A percentile compares a stretch with the other conserved stretches of the same genome.
Evolutionary conservation across 2,888 invertebrate genomes (phyloP).

Genomic region (Xanthorhoe spadicearia): DNA sequence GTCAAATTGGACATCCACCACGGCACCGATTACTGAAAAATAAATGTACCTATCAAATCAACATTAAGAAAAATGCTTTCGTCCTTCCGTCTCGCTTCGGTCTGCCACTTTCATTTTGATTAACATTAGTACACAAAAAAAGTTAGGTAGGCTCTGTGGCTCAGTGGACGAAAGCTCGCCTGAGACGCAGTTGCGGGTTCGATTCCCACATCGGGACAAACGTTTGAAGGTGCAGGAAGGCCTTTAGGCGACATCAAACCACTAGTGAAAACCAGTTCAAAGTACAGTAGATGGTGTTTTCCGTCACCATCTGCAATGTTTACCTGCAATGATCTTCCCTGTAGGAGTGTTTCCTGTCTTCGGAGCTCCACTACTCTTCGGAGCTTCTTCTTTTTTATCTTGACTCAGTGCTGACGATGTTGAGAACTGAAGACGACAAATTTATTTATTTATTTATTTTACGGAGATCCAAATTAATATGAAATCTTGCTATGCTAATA

Average conservation of each 20-base stretch:
- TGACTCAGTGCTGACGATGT: constrained; percentile 27
- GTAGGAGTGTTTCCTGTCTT: constrained; percentile 48
- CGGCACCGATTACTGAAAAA: constrained; percentile 96
- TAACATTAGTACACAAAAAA: too few species aligned
- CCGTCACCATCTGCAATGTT: background rate
- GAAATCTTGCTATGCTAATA: too few species aligned
- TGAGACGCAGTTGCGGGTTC: too few species aligned
- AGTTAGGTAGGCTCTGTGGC: too few species aligned
- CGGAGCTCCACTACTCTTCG: constrained; percentile 43
- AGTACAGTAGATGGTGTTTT: background rate
- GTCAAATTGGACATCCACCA: constrained; percentile 98
- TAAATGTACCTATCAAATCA: constrained; percentile 11
- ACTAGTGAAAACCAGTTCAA: too few species aligned
- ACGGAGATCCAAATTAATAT: background rate
- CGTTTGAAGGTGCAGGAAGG: too few species aligned
- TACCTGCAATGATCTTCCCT: constrained; percentile 71
- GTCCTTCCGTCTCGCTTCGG: too few species aligned
- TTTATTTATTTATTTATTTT: too few species aligned
- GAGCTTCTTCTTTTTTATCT: constrained; percentile 14
- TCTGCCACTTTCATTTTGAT: too few species aligned
- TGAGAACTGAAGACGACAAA: constrained; percentile 39
- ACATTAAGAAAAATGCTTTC: background rate
- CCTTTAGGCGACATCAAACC: too few species aligned
- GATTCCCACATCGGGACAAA: too few species aligned
- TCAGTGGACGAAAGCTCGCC: too few species aligned